These are phyloP conservation scores for Caiman crocodilus DNA, from an alignment of 2,797 vertebrate species.

Conservation along the genomic window DNA sequence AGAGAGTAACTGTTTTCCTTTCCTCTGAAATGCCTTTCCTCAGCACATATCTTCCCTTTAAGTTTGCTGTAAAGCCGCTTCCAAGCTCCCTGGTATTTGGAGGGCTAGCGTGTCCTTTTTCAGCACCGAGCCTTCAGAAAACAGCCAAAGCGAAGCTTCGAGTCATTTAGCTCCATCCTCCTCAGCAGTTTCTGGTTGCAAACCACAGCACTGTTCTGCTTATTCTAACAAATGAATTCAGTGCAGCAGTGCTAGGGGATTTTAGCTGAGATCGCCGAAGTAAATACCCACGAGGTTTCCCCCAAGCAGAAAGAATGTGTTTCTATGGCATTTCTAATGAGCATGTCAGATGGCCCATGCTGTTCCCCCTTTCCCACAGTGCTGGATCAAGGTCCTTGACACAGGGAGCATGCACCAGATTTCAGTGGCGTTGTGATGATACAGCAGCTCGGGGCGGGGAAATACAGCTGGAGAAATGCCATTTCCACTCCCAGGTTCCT, in stretches of 20 bases:
- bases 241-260: not conserved
- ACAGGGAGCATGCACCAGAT: not conserved
- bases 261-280: not conserved
- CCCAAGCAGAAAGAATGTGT: not conserved
- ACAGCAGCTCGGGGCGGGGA: not conserved
- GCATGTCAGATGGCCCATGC: not conserved
- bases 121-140: not conserved
- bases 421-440: not conserved
- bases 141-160: slow-evolving; percentile 29
- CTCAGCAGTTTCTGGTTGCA: not conserved
- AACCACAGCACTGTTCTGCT: not conserved
- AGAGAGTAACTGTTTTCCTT: not conserved
- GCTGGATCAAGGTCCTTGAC: not conserved
- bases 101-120: not conserved
- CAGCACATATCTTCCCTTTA: slow-evolving; percentile 28
- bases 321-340: not conserved
- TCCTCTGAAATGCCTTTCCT: slow-evolving; percentile 24
- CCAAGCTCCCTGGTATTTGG: slow-evolving; percentile 13
- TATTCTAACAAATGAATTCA: not conserved
- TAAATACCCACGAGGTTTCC: not conserved
- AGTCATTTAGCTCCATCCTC: not conserved
- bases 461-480: not conserved
- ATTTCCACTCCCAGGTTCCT: slow-evolving; percentile 7
- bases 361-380: not conserved
- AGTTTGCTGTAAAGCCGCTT: slow-evolving; percentile 19